Conservation (phyloP, 1,140 invertebrate genomes). For the Gyrodactylus bullatarudis region DNA sequence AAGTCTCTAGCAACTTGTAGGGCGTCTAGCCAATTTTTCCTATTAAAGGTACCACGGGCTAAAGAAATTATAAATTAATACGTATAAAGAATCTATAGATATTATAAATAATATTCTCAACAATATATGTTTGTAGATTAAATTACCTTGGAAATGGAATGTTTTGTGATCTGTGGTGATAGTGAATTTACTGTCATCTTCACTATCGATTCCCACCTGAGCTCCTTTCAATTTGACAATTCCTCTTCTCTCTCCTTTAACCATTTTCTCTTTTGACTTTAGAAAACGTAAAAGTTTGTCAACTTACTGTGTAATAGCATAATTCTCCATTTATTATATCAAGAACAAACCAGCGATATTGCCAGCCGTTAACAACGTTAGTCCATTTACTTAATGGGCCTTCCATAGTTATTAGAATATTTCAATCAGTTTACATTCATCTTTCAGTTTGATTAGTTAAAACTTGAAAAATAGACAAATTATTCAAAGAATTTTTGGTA, state of each 20-base stretch:
- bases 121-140: too few species aligned
- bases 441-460: too few species aligned
- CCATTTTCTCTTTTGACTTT: slow-evolving; percentile 96
- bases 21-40: slow-evolving; percentile 68
- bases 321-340: slow-evolving; percentile 70
- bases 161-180: slow-evolving; percentile 85
- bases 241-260: slow-evolving; percentile 59
- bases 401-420: too few species aligned
- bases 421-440: too few species aligned
- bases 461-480: too few species aligned
- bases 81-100: too few species aligned
- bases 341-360: slow-evolving; percentile 91
- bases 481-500: not conserved
- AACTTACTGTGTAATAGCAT: slow-evolving; percentile 80
- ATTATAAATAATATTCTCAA: too few species aligned
- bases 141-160: slow-evolving; percentile 59
- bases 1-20: slow-evolving; percentile 39
- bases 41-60: slow-evolving; percentile 59
- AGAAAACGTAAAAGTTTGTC: slow-evolving; percentile 7
- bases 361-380: slow-evolving; percentile 98
- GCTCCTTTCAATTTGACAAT: slow-evolving; percentile 49
- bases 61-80: not conserved
- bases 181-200: slow-evolving; percentile 92
- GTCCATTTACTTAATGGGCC: slow-evolving; percentile 98
- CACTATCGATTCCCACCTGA: slow-evolving; percentile 86